Evolutionary conservation across 2,113 vertebrate genomes (phyloP).

Genomic region (Boleophthalmus pectinirostris): DNA sequence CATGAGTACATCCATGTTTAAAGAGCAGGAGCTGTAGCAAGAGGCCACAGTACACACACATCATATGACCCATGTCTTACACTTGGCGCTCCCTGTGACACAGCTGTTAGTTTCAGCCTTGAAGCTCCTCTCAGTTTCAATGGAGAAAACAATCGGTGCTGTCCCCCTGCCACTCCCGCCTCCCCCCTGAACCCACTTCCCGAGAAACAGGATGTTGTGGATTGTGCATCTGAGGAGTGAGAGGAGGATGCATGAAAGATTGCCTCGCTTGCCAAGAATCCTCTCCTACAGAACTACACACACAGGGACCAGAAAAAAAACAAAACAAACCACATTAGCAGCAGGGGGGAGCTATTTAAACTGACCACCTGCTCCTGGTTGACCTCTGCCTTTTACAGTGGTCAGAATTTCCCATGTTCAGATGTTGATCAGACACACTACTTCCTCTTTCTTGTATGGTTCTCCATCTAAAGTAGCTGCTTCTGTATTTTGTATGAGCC

Average conservation of each 20-base stretch:
- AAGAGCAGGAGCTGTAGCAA: neutral
- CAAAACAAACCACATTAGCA: constrained; percentile 6
- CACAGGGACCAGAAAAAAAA: neutral
- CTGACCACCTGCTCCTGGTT: constrained; percentile 10
- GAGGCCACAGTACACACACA: neutral
- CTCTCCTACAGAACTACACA: constrained; percentile 17
- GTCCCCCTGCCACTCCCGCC: constrained; percentile 25
- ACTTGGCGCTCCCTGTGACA: neutral
- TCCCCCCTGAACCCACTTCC: constrained; percentile 54
- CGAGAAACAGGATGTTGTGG: constrained; percentile 77
- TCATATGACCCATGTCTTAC: constrained; percentile 29
- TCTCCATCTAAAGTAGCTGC: constrained; percentile 18
- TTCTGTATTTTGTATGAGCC: constrained; percentile 38
- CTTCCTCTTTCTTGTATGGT: constrained; percentile 45
- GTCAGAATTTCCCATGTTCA: constrained; percentile 24
- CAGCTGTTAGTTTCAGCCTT: constrained; percentile 62
- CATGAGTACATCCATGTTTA: neutral
- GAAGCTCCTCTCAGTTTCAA: constrained; percentile 51
- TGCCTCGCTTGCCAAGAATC: constrained; percentile 22
- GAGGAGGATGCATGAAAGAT: constrained; percentile 6
- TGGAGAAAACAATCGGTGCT: constrained; percentile 66
- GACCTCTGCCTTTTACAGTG: constrained; percentile 14
- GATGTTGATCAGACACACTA: constrained; percentile 33
- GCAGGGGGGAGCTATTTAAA: neutral
- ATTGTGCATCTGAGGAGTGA: constrained; percentile 50